Conservation (phyloP, 2,888 invertebrate species). For the Idaea straminata region DNA sequence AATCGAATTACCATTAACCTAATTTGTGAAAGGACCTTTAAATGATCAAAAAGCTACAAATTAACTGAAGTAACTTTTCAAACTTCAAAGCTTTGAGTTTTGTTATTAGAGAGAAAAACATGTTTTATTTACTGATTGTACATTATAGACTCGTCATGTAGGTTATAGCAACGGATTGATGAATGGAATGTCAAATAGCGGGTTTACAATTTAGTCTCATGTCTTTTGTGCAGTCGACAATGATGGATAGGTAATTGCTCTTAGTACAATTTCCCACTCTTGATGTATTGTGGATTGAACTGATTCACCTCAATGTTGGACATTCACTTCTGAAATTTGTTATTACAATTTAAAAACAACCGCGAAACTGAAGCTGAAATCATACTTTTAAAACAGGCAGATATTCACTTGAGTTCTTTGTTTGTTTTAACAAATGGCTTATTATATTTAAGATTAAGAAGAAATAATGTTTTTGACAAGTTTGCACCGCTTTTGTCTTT, state of each 20-base stretch:
- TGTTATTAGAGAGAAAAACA: neutral
- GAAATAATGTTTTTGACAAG: too few relatives aligned
- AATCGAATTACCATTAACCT: slow-evolving; percentile 8
- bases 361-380: neutral
- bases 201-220: slow-evolving; percentile 30
- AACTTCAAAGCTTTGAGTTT: neutral
- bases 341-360: neutral
- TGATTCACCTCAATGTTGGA: slow-evolving; percentile 7
- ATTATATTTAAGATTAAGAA: too few relatives aligned
- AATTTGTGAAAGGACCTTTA: slow-evolving; percentile 2
- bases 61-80: neutral
- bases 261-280: slow-evolving; percentile 29
- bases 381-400: neutral
- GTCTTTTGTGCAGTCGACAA: slow-evolving; percentile 28
- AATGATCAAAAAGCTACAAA: neutral
- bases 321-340: neutral
- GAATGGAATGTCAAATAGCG: slow-evolving; percentile 42
- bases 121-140: neutral
- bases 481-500: too few relatives aligned
- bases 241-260: slow-evolving; percentile 33
- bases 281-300: slow-evolving; percentile 9
- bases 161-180: slow-evolving; percentile 32
- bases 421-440: too few relatives aligned
- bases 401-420: neutral
- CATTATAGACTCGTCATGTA: neutral